phyloP scores from a whole-genome alignment of 92 coral and sea anemone species.

The Anthopleura xanthogrammica region DNA sequence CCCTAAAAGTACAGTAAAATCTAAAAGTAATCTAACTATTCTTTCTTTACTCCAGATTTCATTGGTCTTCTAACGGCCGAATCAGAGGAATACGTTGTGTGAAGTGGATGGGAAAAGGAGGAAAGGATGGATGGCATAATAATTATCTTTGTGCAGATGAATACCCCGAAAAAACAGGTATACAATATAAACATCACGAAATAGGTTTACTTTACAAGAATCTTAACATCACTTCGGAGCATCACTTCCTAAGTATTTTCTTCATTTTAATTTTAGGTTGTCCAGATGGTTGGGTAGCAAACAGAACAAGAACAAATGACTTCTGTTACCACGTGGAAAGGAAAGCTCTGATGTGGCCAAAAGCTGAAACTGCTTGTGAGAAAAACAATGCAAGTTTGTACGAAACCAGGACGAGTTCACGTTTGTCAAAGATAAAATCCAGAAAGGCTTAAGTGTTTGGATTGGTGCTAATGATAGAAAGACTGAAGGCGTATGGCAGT shows the following conservation, averaged over 20 bases:
- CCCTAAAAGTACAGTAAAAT: no score
- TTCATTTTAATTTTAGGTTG: background rate
- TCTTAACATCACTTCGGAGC: background rate
- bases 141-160: slow-evolving; percentile 57
- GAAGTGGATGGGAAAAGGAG: slow-evolving; percentile 57
- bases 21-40: background rate
- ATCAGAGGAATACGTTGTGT: slow-evolving; percentile 52
- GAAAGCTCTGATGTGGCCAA: background rate
- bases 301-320: background rate
- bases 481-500: slow-evolving; percentile 14
- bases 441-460: slow-evolving; percentile 20
- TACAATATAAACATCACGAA: no score
- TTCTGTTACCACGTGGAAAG: slow-evolving; percentile 2
- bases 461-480: slow-evolving; percentile 14
- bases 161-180: slow-evolving; percentile 22
- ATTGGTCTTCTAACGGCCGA: slow-evolving; percentile 61
- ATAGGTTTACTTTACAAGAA: background rate
- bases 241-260: background rate
- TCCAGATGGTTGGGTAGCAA: slow-evolving; percentile 12
- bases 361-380: slow-evolving; percentile 1
- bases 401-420: background rate
- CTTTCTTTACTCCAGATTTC: slow-evolving; percentile 33
- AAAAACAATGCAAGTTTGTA: background rate
- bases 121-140: slow-evolving; percentile 59
- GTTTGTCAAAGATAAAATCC: slow-evolving; percentile 10